Base-by-base conservation (phyloP, 2,888 invertebrate species). In the Dioctria rufipes region DNA sequence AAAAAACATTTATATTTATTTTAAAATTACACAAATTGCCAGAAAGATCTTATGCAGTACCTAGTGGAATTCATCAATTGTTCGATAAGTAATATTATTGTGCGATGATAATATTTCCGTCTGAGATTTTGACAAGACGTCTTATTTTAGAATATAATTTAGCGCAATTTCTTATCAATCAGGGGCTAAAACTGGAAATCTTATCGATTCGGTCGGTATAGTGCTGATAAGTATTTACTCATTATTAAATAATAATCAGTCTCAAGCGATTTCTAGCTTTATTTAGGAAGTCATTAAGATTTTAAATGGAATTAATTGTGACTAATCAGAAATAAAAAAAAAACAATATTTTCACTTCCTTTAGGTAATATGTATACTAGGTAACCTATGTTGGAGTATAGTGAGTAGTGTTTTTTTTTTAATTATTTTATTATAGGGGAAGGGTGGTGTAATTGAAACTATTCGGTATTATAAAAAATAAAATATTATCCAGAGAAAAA, bases 121-220 rank as follows among this genome's bases (percentile, higher is more conserved):
- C 65, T 42, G 65, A 65, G 65, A 65, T 65, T 65, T 65, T n/a
- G 42, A 42, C 65, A 4, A 4, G 40, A 42, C 40, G 65, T 65
- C 65, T 65, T 65, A 63, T 63, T 63, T 63, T 63, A 63, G 63
- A 63, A 61, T 8, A 42, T 63, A 40, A 65, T 65, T 65, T 65
- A 65, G 65, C 42, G 65, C 65, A 6, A 11, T 25, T 40, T 65
- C 65, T 65, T 65, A 65, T 65, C 65, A 42, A 65, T 13, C 65
- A 65, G 65, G 9, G 42, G 65, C 65, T 65, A 65, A 65, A 65
- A 40, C n/a, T 65, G 42, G 9, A 13, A 39, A 65, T 65, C 65
- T 65, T 65, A 65, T 65, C 65, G 5, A 42, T 25, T 25, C 25
- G 25, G 25, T 25, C n/a, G 65, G 40, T n/a, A 49, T 9, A 6